These are phyloP conservation scores for Nettapus auritus DNA, from an alignment of 2,113 vertebrate genomes.

Conservation along the genomic window DNA sequence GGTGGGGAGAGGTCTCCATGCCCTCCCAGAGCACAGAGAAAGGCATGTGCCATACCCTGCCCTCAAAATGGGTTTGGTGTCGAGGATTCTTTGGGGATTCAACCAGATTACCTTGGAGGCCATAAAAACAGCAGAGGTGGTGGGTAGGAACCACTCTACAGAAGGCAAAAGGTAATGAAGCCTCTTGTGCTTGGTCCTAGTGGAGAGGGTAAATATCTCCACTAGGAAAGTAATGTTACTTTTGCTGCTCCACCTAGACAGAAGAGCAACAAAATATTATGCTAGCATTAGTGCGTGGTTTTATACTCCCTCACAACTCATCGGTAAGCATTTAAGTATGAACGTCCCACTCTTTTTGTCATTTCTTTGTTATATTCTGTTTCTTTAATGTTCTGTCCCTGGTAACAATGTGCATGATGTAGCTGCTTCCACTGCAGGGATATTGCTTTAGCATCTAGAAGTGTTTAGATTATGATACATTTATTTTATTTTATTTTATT, in stretches of 20 bases:
- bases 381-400: conserved; percentile 5
- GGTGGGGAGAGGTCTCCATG: accelerated
- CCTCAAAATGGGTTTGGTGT: not conserved
- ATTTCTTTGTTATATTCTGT: conserved; percentile 12
- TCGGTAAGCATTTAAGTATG: conserved; percentile 17
- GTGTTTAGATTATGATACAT: conserved; percentile 48
- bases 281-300: conserved; percentile 21
- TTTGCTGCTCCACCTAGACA: not conserved
- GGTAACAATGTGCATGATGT: conserved; percentile 22
- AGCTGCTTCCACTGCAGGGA: conserved; percentile 32
- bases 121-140: not conserved
- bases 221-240: not conserved
- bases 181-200: not conserved
- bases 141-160: not conserved
- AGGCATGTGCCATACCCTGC: not conserved
- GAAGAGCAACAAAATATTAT: not conserved
- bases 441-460: conserved; percentile 55
- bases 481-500: not conserved
- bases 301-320: conserved; percentile 26
- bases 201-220: not conserved
- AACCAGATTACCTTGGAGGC: not conserved
- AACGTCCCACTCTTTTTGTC: not conserved
- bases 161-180: not conserved
- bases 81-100: not conserved
- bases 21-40: not conserved